Percentiles rank a stretch among this genome's conserved stretches.
Evolutionary conservation across 2,888 invertebrate genomes (phyloP).

Genomic region (Cosmia trapezina): DNA sequence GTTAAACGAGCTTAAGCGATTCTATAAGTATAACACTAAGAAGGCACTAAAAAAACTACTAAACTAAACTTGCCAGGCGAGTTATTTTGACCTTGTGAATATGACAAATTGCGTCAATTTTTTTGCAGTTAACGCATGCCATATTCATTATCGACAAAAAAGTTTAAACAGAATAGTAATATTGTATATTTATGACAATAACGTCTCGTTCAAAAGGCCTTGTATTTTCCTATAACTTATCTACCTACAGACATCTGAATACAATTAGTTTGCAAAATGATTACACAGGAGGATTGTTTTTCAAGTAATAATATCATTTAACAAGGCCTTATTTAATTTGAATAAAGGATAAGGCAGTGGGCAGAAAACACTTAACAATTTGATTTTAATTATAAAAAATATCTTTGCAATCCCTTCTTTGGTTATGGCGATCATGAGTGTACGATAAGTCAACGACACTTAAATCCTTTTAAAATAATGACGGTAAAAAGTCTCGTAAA

Average conservation of each 20-base stretch:
- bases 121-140: constrained; percentile 33
- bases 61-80: constrained; percentile 5
- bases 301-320: constrained; percentile 28
- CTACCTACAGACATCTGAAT: constrained; percentile 44
- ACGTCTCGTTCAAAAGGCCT: constrained; percentile 36
- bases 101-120: constrained; percentile 38
- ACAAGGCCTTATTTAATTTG: constrained; percentile 34
- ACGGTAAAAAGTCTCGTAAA: constrained; percentile 41
- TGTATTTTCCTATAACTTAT: constrained; percentile 42
- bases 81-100: constrained; percentile 47
- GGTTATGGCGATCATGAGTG: constrained; percentile 41
- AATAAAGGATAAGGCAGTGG: constrained; percentile 60
- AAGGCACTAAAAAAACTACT: constrained; percentile 37
- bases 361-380: constrained; percentile 50
- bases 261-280: constrained; percentile 49
- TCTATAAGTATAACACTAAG: constrained; percentile 21
- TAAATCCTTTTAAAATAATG: constrained; percentile 56
- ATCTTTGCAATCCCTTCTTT: constrained; percentile 45
- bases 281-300: constrained; percentile 44
- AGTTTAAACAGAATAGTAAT: constrained; percentile 4
- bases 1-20: constrained; percentile 10
- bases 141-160: constrained; percentile 30
- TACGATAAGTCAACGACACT: constrained; percentile 52
- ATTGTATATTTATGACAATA: constrained; percentile 41
- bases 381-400: constrained; percentile 53